These are phyloP conservation scores for Littorina saxatilis DNA, from an alignment of 1,140 invertebrate species.

Conservation along the genomic window DNA sequence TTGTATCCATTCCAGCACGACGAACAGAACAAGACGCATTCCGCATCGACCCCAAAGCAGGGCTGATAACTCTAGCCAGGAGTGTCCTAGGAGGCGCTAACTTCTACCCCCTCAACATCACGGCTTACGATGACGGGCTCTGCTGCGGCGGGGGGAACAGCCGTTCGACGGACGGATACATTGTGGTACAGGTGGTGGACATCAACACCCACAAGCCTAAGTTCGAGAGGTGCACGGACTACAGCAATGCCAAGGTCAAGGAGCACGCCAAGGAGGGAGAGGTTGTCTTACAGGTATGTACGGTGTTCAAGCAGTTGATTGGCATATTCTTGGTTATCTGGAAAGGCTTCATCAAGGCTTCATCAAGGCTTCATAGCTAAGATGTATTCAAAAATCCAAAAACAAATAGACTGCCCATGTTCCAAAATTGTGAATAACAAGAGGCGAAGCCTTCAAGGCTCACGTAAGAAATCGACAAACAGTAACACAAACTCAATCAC, in stretches of 20 bases:
- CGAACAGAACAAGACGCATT: slow-evolving; percentile 41
- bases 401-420: no score
- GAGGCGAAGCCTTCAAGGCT: no score
- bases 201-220: slow-evolving; percentile 66
- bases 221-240: slow-evolving; percentile 52
- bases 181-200: slow-evolving; percentile 57
- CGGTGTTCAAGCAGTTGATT: background rate
- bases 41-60: slow-evolving; percentile 58
- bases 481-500: no score
- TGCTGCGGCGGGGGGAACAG: slow-evolving; percentile 55
- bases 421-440: no score
- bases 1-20: no score
- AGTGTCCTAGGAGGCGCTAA: slow-evolving; percentile 51
- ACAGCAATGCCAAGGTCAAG: slow-evolving; percentile 57
- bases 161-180: slow-evolving; percentile 49
- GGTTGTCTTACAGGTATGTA: slow-evolving; percentile 55
- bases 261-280: slow-evolving; percentile 54
- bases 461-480: no score
- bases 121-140: slow-evolving; percentile 62
- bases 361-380: no score
- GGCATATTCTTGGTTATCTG: background rate
- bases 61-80: slow-evolving; percentile 55
- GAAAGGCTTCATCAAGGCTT: no score
- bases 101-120: slow-evolving; percentile 57
- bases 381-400: no score